Evolutionary conservation across 2,113 vertebrate genomes (phyloP).

Genomic region (Myotis yumanensis): DNA sequence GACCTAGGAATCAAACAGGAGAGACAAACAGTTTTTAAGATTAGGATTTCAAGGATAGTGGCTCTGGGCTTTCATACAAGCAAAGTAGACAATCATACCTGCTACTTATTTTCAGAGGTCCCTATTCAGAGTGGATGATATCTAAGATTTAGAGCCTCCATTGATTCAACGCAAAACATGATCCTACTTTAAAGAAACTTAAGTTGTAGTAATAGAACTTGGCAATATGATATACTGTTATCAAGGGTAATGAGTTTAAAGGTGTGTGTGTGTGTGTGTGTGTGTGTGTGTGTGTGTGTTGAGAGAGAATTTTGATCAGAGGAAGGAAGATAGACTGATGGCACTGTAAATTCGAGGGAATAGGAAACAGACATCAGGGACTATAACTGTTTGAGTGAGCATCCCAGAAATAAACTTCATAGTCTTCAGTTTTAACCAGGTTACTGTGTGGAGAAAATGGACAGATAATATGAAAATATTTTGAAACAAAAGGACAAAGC

Average conservation of each 20-base stretch:
- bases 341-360: not conserved
- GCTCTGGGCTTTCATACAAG: not conserved
- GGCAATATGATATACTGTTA: not conserved
- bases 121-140: not conserved
- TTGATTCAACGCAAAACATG: not conserved
- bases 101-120: not conserved
- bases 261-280: not conserved
- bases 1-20: not conserved
- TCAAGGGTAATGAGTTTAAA: not conserved
- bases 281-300: no score
- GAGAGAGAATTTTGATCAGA: constrained; percentile 21
- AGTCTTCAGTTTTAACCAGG: not conserved
- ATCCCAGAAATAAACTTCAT: not conserved
- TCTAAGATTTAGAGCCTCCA: not conserved
- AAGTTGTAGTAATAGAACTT: not conserved
- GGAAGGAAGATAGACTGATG: not conserved
- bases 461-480: not conserved
- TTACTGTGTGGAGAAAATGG: not conserved
- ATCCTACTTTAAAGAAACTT: not conserved
- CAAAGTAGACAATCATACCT: not conserved
- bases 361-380: not conserved
- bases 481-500: constrained; percentile 23
- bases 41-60: not conserved
- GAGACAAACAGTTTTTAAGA: not conserved
- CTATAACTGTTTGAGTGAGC: not conserved